Evolutionary conservation across 1,140 invertebrate genomes (phyloP), one percentile per base, ranked within the genome.

Genomic region (Pseudobourletiella spinata): DNA sequence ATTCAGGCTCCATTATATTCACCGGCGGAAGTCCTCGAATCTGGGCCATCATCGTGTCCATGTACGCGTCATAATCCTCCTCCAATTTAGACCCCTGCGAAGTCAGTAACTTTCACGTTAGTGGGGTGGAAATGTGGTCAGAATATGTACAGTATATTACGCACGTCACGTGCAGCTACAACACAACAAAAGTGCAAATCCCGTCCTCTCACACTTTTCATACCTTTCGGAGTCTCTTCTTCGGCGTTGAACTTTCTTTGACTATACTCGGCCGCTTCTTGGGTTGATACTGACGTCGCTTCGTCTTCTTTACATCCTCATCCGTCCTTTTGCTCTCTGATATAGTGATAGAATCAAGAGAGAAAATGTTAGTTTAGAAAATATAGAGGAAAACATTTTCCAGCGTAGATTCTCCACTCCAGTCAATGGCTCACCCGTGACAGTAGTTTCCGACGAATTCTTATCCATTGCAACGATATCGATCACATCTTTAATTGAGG

Each of bases 1-100:
- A 78, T 59, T 85, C 77, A 16, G 95, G 94, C 74, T 98, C 94
- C 63, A 89, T 81, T 43, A 97, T 87, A 63, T 84, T 82, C 77
- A 97, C 84, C 6, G 86, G 81, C 16, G 88, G 89, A 69, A 96
- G 79, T 61, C 85, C 83, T 28, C 88, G 79, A 35, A 97, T 74
- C 72, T 95, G 91, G 24, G 79, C 78, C 82, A 95, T 87, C 28
- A 95, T 78, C 70, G 85, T 86, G 70, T 94, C 92, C 66, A 93
- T 86, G 72, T 87, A 94, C 6, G 84, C 84, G 73, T 95, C 91
- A 74, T 91, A 91, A 76, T 95, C 91, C 77, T 95, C 91, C 70
- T 93, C 88, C 16, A 88, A 78, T 71, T 89, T 87, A 2, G 87
- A 90, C 26, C 85, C 78, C 73, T 80, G 8, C n/a, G n/a, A n/a